Percentiles rank a stretch among this genome's conserved stretches.
These are phyloP conservation scores for Danio aesculapii DNA, from an alignment of 2,797 vertebrate species.

Conservation along the genomic window DNA sequence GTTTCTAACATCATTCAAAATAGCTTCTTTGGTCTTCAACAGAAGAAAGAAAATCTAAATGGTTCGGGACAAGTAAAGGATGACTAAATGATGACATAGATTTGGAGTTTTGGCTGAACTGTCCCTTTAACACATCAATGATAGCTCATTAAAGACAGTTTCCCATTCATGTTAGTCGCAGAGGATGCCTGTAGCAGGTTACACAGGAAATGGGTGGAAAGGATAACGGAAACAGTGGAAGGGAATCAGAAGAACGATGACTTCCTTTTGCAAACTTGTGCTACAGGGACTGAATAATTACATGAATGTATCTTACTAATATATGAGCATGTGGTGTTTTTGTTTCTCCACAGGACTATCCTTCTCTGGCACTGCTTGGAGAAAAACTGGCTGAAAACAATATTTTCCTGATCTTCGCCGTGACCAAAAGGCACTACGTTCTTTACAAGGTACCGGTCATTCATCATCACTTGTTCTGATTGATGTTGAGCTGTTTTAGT, in stretches of 20 bases:
- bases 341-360: slow-evolving; percentile 86
- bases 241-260: slow-evolving; percentile 50
- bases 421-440: slow-evolving; percentile 90
- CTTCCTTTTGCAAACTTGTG: slow-evolving; percentile 51
- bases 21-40: too few relatives aligned
- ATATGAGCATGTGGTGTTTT: slow-evolving; percentile 8
- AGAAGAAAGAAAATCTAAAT: too few relatives aligned
- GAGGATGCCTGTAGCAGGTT: slow-evolving; percentile 14
- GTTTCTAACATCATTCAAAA: too few relatives aligned
- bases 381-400: slow-evolving; percentile 97
- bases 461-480: not conserved
- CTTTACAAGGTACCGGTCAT: slow-evolving; percentile 90
- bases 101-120: too few relatives aligned
- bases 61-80: too few relatives aligned
- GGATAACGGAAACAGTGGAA: slow-evolving; percentile 52
- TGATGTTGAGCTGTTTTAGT: not conserved
- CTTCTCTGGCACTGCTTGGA: slow-evolving; percentile 93
- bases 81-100: too few relatives aligned
- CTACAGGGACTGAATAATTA: slow-evolving; percentile 15
- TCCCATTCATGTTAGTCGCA: not conserved
- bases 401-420: slow-evolving; percentile 96
- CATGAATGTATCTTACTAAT: slow-evolving; percentile 40
- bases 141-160: not conserved
- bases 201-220: slow-evolving; percentile 49
- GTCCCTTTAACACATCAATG: not conserved